Conservation (phyloP, 2,888 invertebrate species). For the Leptinotarsa peninsularis region DNA sequence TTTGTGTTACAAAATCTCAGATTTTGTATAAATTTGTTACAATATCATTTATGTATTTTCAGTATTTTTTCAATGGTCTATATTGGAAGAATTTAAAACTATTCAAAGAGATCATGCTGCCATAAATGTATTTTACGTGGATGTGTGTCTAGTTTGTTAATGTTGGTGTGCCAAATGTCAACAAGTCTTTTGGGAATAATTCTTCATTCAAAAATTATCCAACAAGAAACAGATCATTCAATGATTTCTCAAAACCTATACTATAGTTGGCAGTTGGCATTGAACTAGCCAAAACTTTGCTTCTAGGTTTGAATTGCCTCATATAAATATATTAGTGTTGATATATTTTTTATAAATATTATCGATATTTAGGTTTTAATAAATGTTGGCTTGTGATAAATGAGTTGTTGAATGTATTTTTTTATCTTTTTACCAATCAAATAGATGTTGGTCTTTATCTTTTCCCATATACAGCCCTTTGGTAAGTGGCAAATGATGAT, state of each 20-base stretch:
- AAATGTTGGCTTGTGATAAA: constrained; percentile 17
- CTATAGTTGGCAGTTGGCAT: neutral
- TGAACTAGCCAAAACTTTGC: neutral
- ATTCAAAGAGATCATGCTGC: constrained; percentile 3
- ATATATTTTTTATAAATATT: constrained; percentile 20
- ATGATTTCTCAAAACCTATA: too few relatives aligned
- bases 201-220: neutral
- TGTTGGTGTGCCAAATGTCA: constrained; percentile 4
- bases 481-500: too few relatives aligned
- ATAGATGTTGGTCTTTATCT: too few relatives aligned
- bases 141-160: neutral
- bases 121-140: constrained; percentile 15
- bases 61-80: neutral
- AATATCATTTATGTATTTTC: neutral
- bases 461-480: too few relatives aligned
- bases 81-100: neutral
- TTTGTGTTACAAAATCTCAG: too few relatives aligned
- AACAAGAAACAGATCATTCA: neutral
- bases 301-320: constrained; percentile 12
- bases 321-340: constrained; percentile 1
- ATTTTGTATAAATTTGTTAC: neutral
- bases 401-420: neutral
- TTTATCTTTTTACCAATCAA: too few relatives aligned
- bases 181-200: neutral
- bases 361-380: constrained; percentile 7